Evolutionary conservation across 1,140 invertebrate genomes (phyloP), one percentile per base, ranked within the genome.

Genomic region (Prorops nasuta): DNA sequence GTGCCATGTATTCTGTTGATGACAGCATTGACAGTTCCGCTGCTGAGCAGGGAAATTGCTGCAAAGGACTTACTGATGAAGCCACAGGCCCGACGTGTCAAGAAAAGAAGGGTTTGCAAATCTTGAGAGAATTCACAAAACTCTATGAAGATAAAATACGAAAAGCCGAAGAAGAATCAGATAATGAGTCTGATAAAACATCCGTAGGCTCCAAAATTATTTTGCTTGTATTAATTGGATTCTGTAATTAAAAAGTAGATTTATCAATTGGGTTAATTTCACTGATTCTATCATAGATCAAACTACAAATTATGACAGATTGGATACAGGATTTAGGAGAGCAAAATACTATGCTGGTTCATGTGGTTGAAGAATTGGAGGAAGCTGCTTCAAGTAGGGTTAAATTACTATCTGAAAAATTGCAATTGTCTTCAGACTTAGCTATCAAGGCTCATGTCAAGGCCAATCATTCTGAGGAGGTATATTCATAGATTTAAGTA

Each of bases 271-370:
- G 7, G 14, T 12, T 15, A 28, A 7, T 37, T 16, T 15, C 14
- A 38, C 8, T 7, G 9, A 17, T 28, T 17, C 8, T 45, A 38
- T 32, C 35, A 34, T 44, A 83, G 81, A 70, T 72, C 36, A 82
- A 82, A 64, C 56, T 81, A 9, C 69, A 77, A 64, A 69, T 80
- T 32, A 77, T 82, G 64, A 64, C 70, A 17, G 72, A 81, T 40
- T 83, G 81, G 81, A 76, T 84, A 8, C 67, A 67, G 35, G 80
- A 83, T 66, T 60, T 83, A 28, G 74, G 63, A 3, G 80, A 82
- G 20, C 82, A 84, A 61, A 84, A 83, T 67, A 54, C 67, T 35
- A 76, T 82, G 75, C 55, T 84, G n/a, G 76, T 83, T 2, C 68
- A 68, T 31, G 79, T 72, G 12, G 78, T 83, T 19, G 71, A 80